Evolutionary conservation across 2,113 vertebrate species (phyloP).

Genomic region (Sorex araneus): DNA sequence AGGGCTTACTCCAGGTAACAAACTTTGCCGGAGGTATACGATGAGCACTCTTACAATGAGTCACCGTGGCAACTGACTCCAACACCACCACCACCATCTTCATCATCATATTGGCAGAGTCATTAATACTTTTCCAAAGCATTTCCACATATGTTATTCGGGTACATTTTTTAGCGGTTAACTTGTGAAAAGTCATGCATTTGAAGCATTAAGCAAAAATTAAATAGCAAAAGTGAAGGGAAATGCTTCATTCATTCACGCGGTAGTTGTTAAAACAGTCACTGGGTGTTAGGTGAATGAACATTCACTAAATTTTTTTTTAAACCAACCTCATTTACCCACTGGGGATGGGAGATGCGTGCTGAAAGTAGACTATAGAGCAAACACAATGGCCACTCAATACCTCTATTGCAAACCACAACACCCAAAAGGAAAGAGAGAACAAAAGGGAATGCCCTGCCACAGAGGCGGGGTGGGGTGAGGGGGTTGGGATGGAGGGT

Average conservation of each 20-base stretch:
- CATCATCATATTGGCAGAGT: not conserved
- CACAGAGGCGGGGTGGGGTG: too few relatives aligned
- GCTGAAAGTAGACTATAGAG: too few relatives aligned
- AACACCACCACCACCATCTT: not conserved
- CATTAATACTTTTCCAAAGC: constrained; percentile 53
- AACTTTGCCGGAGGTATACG: constrained; percentile 45
- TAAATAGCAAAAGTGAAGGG: constrained; percentile 21
- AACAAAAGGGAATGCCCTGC: too few relatives aligned
- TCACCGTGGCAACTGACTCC: not conserved
- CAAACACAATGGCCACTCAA: too few relatives aligned
- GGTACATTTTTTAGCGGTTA: constrained; percentile 56
- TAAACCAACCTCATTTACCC: too few relatives aligned
- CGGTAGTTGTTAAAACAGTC: not conserved
- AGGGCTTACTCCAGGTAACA: constrained; percentile 33
- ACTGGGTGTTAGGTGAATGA: not conserved
- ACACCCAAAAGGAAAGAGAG: too few relatives aligned
- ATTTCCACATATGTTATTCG: constrained; percentile 49
- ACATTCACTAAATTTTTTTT: not conserved
- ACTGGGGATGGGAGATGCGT: too few relatives aligned
- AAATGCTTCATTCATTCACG: constrained; percentile 39
- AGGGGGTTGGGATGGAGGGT: too few relatives aligned
- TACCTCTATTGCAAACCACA: too few relatives aligned
- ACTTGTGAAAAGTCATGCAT: not conserved
- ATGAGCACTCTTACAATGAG: constrained; percentile 24
- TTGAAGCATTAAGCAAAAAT: constrained; percentile 51